Base-by-base conservation (phyloP, 2,888 invertebrate genomes). In the Danaus chrysippus region DNA sequence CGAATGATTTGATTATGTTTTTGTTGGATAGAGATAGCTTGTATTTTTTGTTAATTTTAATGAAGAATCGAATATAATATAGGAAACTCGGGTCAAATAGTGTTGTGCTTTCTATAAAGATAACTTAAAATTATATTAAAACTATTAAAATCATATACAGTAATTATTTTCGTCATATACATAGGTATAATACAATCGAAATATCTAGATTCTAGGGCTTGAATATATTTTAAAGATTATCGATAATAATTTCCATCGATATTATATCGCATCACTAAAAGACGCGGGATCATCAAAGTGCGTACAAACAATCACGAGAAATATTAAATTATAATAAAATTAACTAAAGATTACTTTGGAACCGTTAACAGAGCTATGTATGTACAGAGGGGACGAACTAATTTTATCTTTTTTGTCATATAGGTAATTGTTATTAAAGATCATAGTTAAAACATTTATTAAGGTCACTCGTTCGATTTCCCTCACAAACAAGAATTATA, bases 281-380 rank as follows among this genome's bases (percentile, higher is more conserved):
- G 79, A 76, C 68, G 86, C 84, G 83, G 87, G 79, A 70, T 81
- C 87, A 86, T 91, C 89, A 91, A 91, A 89, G 90, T 83, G 83
- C 79, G 72, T 77, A 75, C 86, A 87, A 83, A 87, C 87, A 87
- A 87, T 86, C 88, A 86, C 86, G 84, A 84, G 87, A 88, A 89
- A 90, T 85, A 90, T 90, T 88, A 89, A 87, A 89, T 89, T 90
- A 89, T 87, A 87, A 89, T 88, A 88, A 89, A 88, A 89, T 89
- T 89, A 89, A 86, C 84, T 81, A 76, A 67, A 76, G 73, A 82
- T 79, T 77, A 81, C 81, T 84, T 86, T 87, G 87, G 79, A 81
- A 78, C 81, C 77, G 85, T 82, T 83, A 84, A 68, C 66, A 73
- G 77, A 62, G 63, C 46, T 76, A 67, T 42, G 64, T 73, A 75